These are phyloP conservation scores for Halocynthia roretzi DNA, from an alignment of 23 tunicate genomes.

Conservation along the genomic window DNA sequence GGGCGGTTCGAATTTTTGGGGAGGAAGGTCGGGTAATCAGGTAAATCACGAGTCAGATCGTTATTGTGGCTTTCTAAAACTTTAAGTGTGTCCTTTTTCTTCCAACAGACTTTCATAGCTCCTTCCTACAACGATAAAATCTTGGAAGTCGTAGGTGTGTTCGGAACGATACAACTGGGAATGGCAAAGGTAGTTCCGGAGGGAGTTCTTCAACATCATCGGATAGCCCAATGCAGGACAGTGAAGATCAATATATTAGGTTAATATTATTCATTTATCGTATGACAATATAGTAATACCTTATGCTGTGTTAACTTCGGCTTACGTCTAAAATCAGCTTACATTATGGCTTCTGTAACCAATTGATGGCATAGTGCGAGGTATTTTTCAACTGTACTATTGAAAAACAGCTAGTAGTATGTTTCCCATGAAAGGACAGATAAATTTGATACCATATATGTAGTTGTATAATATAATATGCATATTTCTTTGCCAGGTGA, in stretches of 20 bases:
- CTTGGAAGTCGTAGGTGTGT: slow-evolving; percentile 94
- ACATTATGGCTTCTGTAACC: too few species aligned
- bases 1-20: slow-evolving; percentile 97
- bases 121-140: slow-evolving; percentile 93
- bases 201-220: slow-evolving; percentile 87
- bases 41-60: slow-evolving; percentile 6
- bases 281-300: neutral
- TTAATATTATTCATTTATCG: slow-evolving; percentile 1
- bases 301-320: too few species aligned
- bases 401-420: too few species aligned
- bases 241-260: slow-evolving; percentile 81
- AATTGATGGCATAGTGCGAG: too few species aligned
- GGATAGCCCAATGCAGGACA: slow-evolving; percentile 95
- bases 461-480: too few species aligned
- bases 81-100: neutral
- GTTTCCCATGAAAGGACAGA: too few species aligned
- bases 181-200: slow-evolving; percentile 90
- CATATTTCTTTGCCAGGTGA: slow-evolving; percentile 34
- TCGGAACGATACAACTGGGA: slow-evolving; percentile 89
- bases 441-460: too few species aligned
- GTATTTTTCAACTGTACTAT: too few species aligned
- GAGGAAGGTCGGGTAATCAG: slow-evolving; percentile 62
- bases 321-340: too few species aligned
- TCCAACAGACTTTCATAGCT: slow-evolving; percentile 73
- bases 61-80: too few species aligned